Conservation (phyloP, 2,888 invertebrate species). For the Drosophila demipolita region DNA sequence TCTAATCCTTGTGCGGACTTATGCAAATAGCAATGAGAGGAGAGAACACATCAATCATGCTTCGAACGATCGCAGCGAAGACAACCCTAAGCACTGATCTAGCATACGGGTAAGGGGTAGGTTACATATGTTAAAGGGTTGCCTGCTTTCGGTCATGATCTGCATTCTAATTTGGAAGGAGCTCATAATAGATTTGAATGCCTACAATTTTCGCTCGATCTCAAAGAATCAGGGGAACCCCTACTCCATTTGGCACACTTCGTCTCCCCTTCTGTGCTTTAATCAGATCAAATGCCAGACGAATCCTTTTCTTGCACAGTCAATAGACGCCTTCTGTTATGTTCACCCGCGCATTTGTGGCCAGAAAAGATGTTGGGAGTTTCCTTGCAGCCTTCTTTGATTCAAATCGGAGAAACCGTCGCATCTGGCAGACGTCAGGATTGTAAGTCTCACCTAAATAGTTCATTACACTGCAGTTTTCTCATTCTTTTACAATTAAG, state of each 20-base stretch:
- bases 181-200: conserved; percentile 39
- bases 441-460: conserved; percentile 8
- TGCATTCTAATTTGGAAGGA: conserved; percentile 65
- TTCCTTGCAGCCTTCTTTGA: conserved; percentile 35
- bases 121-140: conserved; percentile 38
- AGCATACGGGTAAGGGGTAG: conserved; percentile 6
- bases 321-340: conserved; percentile 37
- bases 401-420: conserved; percentile 36
- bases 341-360: conserved; percentile 64
- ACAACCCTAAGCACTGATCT: conserved; percentile 22
- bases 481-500: conserved; percentile 45
- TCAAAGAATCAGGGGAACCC: conserved; percentile 3
- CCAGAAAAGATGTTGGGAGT: conserved; percentile 56
- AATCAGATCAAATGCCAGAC: conserved; percentile 46
- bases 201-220: conserved; percentile 41
- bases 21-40: conserved; percentile 62
- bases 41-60: conserved; percentile 68
- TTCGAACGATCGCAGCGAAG: conserved; percentile 56
- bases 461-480: conserved; percentile 27
- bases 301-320: conserved; percentile 52
- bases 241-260: conserved; percentile 10
- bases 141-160: conserved; percentile 46
- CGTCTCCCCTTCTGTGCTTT: conserved; percentile 15
- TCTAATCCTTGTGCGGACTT: conserved; percentile 58
- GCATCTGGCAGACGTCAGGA: conserved; percentile 47